Percentiles rank a stretch among this genome's conserved stretches.
phyloP scores from a whole-genome alignment of 2,888 invertebrate genomes.

The Ennomos erosarius region DNA sequence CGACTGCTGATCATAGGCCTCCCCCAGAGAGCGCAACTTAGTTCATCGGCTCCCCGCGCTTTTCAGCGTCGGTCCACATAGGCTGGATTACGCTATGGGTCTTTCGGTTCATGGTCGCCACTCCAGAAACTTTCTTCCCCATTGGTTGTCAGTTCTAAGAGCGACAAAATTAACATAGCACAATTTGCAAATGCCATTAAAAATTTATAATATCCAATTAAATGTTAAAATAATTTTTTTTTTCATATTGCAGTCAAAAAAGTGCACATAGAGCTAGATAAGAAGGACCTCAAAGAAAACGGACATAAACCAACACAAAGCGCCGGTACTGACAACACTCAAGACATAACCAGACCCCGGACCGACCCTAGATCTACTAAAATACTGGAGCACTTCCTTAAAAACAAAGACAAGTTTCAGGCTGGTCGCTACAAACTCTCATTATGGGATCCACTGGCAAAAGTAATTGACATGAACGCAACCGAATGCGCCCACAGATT shows the following conservation, averaged over 20 bases:
- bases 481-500: conserved; percentile 73
- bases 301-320: conserved; percentile 58
- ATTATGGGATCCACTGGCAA: conserved; percentile 65
- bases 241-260: conserved; percentile 60
- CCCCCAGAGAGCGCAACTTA: too few species aligned
- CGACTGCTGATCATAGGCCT: too few species aligned
- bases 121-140: too few species aligned
- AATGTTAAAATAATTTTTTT: not conserved
- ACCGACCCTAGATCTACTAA: conserved; percentile 66
- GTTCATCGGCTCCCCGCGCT: too few species aligned
- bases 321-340: conserved; percentile 42
- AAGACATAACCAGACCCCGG: conserved; percentile 49
- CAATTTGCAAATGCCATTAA: too few species aligned
- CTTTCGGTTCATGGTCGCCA: too few species aligned
- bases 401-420: conserved; percentile 70
- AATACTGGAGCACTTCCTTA: conserved; percentile 73
- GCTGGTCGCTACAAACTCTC: conserved; percentile 55
- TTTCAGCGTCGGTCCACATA: too few species aligned
- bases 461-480: conserved; percentile 62
- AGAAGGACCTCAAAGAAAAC: conserved; percentile 42
- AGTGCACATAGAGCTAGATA: conserved; percentile 54
- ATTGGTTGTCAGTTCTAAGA: too few species aligned
- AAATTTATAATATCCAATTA: not conserved
- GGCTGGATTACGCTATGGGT: too few species aligned
- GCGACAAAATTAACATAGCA: too few species aligned